Evolutionary conservation across 2,888 invertebrate genomes (phyloP).

Genomic region (Tetheella fluctuosa): DNA sequence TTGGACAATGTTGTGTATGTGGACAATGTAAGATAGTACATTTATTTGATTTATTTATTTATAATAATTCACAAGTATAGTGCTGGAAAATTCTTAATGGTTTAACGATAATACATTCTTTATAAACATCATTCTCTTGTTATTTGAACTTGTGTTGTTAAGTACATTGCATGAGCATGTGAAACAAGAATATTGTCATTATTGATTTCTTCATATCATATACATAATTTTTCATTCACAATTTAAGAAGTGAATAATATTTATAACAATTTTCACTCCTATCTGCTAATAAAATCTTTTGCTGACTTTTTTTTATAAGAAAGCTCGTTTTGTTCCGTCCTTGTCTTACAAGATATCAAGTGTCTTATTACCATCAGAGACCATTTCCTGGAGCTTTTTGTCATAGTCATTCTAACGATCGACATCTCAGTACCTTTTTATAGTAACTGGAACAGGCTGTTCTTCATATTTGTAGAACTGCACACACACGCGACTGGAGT

Average conservation of each 20-base stretch:
- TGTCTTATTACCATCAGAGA: conserved; percentile 7
- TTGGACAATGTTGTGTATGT: background rate
- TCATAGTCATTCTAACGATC: background rate
- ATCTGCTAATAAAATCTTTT: background rate
- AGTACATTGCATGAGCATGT: too few species aligned
- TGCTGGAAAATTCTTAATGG: too few species aligned
- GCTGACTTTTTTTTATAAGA: background rate
- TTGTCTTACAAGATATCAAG: background rate
- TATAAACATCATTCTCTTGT: too few species aligned
- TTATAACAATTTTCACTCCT: background rate
- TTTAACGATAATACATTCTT: too few species aligned
- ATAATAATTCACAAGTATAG: too few species aligned
- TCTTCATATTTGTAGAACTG: background rate
- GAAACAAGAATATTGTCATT: background rate
- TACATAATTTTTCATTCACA: background rate
- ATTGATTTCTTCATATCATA: background rate
- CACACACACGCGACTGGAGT: background rate
- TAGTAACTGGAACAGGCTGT: background rate
- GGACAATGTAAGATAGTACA: too few species aligned
- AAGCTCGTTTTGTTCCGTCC: background rate
- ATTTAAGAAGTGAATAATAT: conserved; percentile 7
- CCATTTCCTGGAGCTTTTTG: conserved; percentile 9
- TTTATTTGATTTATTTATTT: too few species aligned
- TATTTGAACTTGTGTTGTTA: too few species aligned
- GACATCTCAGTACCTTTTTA: background rate